These are phyloP conservation scores for Hydrotaea diabolus DNA, from an alignment of 2,888 invertebrate species.

Conservation along the genomic window DNA sequence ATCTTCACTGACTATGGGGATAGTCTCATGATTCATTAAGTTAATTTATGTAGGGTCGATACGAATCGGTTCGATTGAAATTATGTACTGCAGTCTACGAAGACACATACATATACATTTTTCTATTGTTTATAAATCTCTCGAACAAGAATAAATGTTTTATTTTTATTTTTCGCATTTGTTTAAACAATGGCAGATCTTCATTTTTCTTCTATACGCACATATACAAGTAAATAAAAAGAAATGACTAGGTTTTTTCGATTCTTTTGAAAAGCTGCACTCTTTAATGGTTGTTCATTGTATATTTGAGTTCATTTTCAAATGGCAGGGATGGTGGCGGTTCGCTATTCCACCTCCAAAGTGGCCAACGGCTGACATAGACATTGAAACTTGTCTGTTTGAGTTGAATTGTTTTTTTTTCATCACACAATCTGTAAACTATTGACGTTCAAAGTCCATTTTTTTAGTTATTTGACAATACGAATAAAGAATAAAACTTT, in stretches of 20 bases:
- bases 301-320: no score
- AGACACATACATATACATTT: neutral
- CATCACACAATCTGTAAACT: neutral
- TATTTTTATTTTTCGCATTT: neutral
- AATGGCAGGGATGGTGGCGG: no score
- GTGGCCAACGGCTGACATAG: neutral
- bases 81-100: no score
- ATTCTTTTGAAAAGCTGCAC: neutral
- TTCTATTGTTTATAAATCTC: neutral
- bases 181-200: neutral
- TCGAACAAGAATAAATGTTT: neutral
- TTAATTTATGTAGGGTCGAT: no score
- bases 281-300: neutral
- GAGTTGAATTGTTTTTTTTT: neutral
- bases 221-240: neutral
- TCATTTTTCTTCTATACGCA: neutral
- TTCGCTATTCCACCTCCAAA: neutral
- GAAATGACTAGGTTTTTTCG: slow-evolving; percentile 24
- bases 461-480: slow-evolving; percentile 18
- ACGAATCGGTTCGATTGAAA: no score
- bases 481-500: slow-evolving; percentile 9
- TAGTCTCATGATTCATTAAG: no score
- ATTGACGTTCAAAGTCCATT: slow-evolving; percentile 26
- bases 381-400: slow-evolving; percentile 6
- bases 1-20: no score